phyloP scores from a whole-genome alignment of 1,140 invertebrate species.

The Anoplolepis gracilipes region DNA sequence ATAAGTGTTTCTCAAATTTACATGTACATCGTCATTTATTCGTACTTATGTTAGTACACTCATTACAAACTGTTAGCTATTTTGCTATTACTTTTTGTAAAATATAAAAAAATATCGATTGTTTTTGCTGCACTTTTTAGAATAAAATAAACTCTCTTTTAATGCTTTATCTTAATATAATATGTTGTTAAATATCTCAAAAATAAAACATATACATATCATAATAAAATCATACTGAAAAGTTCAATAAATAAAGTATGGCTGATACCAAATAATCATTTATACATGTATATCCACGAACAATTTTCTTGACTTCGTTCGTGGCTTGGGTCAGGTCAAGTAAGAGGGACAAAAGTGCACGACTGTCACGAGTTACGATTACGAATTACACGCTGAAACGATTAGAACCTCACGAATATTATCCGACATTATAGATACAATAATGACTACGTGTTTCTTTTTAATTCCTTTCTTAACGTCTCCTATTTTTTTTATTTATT shows the following conservation, averaged over 20 bases:
- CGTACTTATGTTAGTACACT: too few relatives aligned
- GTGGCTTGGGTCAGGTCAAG: conserved; percentile 54
- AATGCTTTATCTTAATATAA: not conserved
- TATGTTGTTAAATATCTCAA: not conserved
- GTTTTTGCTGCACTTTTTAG: too few relatives aligned
- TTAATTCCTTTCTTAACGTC: not conserved
- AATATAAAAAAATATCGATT: too few relatives aligned
- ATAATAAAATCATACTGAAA: conserved; percentile 14
- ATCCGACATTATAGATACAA: conserved; percentile 66
- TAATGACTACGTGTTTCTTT: conserved; percentile 16
- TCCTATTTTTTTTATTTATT: not conserved
- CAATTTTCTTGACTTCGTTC: conserved; percentile 61
- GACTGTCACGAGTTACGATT: conserved; percentile 68
- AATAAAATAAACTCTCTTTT: not conserved
- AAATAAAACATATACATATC: not conserved
- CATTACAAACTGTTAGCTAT: not conserved
- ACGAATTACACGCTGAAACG: conserved; percentile 57
- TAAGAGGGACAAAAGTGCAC: conserved; percentile 68
- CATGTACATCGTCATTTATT: not conserved
- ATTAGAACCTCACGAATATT: conserved; percentile 64
- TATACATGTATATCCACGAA: not conserved
- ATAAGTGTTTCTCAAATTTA: too few relatives aligned
- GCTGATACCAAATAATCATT: not conserved
- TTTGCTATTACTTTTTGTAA: too few relatives aligned
- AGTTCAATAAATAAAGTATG: not conserved